Conservation (phyloP, 2,113 vertebrate species). For the Rhinoptilus africanus region DNA sequence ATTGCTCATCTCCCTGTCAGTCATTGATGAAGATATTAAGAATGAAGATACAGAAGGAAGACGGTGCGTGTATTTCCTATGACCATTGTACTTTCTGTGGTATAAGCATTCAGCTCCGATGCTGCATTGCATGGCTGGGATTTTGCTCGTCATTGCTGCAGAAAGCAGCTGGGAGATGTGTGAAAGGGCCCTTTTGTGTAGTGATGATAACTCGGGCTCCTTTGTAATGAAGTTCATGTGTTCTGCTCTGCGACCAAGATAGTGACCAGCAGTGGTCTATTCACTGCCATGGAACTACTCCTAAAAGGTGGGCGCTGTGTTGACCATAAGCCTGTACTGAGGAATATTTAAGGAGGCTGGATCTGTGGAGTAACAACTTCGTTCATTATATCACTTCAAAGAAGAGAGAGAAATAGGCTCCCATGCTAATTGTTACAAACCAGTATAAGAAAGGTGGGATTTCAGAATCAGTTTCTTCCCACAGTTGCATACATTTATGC, state of each 20-base stretch:
- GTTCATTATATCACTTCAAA: not conserved
- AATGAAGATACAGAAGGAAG: not conserved
- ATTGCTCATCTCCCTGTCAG: too few relatives aligned
- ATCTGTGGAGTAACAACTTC: not conserved
- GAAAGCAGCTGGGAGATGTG: not conserved
- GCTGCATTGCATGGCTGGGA: not conserved
- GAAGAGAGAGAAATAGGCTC: not conserved
- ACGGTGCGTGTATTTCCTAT: not conserved
- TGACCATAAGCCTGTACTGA: not conserved
- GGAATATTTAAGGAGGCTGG: not conserved
- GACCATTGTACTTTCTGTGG: not conserved
- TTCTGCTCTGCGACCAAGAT: not conserved
- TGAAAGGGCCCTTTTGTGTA: not conserved
- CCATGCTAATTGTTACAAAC: not conserved
- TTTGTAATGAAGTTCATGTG: not conserved
- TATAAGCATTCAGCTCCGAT: not conserved
- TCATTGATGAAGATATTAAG: too few relatives aligned
- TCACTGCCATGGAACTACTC: not conserved
- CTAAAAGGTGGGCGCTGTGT: not conserved
- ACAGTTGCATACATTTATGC: not conserved
- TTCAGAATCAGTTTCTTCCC: not conserved
- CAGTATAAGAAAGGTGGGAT: not conserved
- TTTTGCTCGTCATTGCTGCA: not conserved
- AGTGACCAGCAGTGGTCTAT: not conserved
- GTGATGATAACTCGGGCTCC: rapidly evolving